phyloP scores from a whole-genome alignment of 1,140 invertebrate genomes.

The Geopemphigus sp. region DNA sequence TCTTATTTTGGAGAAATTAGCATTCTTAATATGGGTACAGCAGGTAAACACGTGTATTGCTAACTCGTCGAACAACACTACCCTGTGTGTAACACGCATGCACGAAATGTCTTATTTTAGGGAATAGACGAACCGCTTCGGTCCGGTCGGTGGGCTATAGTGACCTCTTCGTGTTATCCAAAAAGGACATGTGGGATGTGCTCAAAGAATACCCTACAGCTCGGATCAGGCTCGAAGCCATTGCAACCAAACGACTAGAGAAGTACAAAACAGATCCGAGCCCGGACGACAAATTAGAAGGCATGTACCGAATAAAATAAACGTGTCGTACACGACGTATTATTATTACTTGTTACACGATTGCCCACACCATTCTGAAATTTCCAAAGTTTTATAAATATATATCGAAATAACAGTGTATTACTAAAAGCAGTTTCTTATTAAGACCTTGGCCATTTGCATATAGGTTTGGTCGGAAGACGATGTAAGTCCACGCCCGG shows the following conservation, averaged over 20 bases:
- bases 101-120: slow-evolving; percentile 59
- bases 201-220: slow-evolving; percentile 97
- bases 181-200: slow-evolving; percentile 99
- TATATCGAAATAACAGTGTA: no score
- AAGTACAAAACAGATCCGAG: slow-evolving; percentile 88
- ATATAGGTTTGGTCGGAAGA: slow-evolving; percentile 58
- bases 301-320: neutral
- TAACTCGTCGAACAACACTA: no score
- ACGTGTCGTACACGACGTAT: no score
- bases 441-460: no score
- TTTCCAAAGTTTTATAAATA: no score
- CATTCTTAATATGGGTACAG: slow-evolving; percentile 99
- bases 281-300: slow-evolving; percentile 46
- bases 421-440: no score
- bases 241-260: slow-evolving; percentile 93
- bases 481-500: slow-evolving; percentile 93
- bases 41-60: slow-evolving; percentile 67
- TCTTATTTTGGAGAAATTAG: slow-evolving; percentile 99
- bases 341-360: no score
- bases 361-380: no score
- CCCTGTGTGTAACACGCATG: no score
- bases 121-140: slow-evolving; percentile 93
- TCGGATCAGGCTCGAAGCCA: slow-evolving; percentile 91
- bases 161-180: slow-evolving; percentile 96
- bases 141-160: slow-evolving; percentile 97